Conservation (phyloP, 2,797 vertebrate species). For the Enteromius radiatus region DNA sequence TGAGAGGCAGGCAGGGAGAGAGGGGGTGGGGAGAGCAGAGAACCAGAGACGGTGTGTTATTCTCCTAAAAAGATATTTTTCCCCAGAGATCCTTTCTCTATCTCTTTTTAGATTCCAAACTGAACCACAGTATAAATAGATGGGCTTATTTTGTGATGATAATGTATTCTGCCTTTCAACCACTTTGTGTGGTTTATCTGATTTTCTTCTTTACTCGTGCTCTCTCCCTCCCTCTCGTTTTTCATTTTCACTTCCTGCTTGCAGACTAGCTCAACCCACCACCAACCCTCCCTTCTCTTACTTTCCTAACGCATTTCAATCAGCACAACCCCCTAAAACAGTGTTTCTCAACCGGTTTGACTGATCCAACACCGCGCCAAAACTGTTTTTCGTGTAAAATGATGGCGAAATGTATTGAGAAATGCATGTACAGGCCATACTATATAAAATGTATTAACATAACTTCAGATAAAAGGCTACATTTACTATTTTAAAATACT, state of each 20-base stretch:
- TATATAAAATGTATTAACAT: background rate
- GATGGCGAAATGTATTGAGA: background rate
- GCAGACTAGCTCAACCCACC: slow-evolving; percentile 61
- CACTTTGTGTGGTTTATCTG: slow-evolving; percentile 63
- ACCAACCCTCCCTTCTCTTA: slow-evolving; percentile 58
- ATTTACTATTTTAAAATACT: background rate
- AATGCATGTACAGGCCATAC: background rate
- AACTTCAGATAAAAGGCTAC: background rate
- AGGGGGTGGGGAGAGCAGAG: slow-evolving; percentile 65
- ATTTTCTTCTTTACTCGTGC: slow-evolving; percentile 58
- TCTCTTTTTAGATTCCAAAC: slow-evolving; percentile 53
- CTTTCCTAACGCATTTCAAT: slow-evolving; percentile 57
- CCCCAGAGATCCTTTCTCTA: slow-evolving; percentile 59
- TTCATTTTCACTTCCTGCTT: slow-evolving; percentile 68
- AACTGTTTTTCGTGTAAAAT: background rate
- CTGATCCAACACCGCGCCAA: background rate
- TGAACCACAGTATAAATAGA: slow-evolving; percentile 57
- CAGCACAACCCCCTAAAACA: slow-evolving; percentile 52
- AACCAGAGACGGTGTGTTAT: slow-evolving; percentile 60
- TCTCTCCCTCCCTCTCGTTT: slow-evolving; percentile 49
- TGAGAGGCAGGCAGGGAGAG: slow-evolving; percentile 58
- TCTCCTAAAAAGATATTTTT: slow-evolving; percentile 67
- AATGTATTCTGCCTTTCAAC: slow-evolving; percentile 62
- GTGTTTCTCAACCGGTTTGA: slow-evolving; percentile 31
- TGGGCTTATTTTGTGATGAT: slow-evolving; percentile 62